These are phyloP conservation scores for Coracopsis vasa DNA, from an alignment of 2,113 vertebrate genomes.

Conservation along the genomic window DNA sequence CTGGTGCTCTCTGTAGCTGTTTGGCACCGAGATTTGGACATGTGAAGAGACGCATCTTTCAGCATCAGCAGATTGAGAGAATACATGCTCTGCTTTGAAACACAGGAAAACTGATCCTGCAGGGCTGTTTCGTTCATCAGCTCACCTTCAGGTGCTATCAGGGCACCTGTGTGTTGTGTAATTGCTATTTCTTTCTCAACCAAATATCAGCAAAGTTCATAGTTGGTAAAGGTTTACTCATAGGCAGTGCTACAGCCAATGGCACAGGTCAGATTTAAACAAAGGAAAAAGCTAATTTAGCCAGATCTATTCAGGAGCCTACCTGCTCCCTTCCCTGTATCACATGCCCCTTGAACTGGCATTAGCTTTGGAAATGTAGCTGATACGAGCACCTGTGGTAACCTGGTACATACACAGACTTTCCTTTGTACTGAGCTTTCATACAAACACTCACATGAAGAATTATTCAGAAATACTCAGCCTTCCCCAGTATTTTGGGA, in stretches of 20 bases:
- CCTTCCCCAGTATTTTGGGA: not conserved
- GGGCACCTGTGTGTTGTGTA: conserved; percentile 41
- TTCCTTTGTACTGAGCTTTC: not conserved
- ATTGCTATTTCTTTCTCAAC: not conserved
- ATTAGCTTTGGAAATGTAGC: not conserved
- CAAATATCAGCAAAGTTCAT: conserved; percentile 22
- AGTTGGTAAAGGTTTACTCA: not conserved
- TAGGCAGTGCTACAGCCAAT: not conserved
- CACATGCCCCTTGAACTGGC: not conserved
- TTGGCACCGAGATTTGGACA: conserved; percentile 1
- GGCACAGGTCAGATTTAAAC: not conserved
- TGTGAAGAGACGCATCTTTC: not conserved
- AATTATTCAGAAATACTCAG: not conserved
- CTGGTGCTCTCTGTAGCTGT: not conserved
- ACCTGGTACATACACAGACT: not conserved
- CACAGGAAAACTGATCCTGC: conserved; percentile 24
- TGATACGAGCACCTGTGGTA: not conserved
- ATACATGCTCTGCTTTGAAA: conserved; percentile 30
- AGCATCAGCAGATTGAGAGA: conserved; percentile 47
- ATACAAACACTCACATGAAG: not conserved
- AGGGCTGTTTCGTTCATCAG: conserved; percentile 49
- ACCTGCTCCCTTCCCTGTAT: not conserved
- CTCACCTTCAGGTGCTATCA: not conserved
- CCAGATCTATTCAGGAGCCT: not conserved
- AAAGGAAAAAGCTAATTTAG: not conserved